Evolutionary conservation across 2,888 invertebrate species (phyloP).

Genomic region (Drosophila quasianomalipes): DNA sequence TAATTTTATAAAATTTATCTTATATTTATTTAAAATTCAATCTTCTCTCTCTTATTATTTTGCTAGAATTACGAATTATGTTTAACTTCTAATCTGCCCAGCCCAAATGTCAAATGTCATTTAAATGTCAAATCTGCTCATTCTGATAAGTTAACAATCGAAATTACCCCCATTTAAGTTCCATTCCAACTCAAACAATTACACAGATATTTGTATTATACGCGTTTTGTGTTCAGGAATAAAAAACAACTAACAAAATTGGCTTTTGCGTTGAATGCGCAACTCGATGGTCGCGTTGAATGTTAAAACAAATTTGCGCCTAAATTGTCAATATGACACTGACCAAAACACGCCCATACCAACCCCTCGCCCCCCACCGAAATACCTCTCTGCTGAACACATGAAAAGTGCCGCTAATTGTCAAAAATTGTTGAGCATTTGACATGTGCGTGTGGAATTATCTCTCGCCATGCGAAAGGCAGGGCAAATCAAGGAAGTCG

Average conservation of each 20-base stretch:
- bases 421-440: slow-evolving; percentile 77
- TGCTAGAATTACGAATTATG: not conserved
- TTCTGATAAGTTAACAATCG: slow-evolving; percentile 69
- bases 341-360: slow-evolving; percentile 35
- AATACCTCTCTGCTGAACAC: slow-evolving; percentile 22
- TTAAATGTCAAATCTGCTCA: slow-evolving; percentile 71
- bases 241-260: slow-evolving; percentile 33
- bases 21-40: not conserved
- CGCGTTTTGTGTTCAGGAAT: not conserved
- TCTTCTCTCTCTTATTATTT: not conserved
- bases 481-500: not conserved
- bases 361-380: not conserved
- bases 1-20: not conserved
- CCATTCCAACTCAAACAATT: slow-evolving; percentile 11
- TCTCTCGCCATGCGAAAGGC: slow-evolving; percentile 27
- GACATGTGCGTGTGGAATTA: slow-evolving; percentile 64
- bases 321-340: slow-evolving; percentile 76
- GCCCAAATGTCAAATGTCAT: slow-evolving; percentile 64
- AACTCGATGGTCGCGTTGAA: slow-evolving; percentile 48
- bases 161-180: slow-evolving; percentile 53
- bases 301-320: slow-evolving; percentile 79
- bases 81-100: slow-evolving; percentile 36
- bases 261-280: slow-evolving; percentile 37
- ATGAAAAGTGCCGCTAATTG: slow-evolving; percentile 82
- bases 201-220: slow-evolving; percentile 12